phyloP scores from a whole-genome alignment of 35 echinoderm and acorn worm genomes.

The Holothuria glaberrima region DNA sequence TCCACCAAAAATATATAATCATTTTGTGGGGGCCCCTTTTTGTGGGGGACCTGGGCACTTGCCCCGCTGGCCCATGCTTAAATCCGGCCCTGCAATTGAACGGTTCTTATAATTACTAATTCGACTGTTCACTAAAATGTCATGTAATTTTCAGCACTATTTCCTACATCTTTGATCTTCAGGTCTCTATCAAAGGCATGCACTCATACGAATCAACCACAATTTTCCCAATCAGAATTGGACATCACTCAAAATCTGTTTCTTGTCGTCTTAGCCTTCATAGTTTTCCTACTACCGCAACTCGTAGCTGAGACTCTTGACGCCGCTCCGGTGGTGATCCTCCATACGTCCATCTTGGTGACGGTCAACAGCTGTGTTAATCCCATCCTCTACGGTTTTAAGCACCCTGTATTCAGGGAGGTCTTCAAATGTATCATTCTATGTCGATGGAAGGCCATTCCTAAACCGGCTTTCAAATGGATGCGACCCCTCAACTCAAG shows the following conservation, averaged over 20 bases:
- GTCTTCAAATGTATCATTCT: background rate
- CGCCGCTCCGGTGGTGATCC: background rate
- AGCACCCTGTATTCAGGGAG: background rate
- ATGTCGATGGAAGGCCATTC: slow-evolving; percentile 3
- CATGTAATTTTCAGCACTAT: no score
- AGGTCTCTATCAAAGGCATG: no score
- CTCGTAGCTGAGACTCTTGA: background rate
- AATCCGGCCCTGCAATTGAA: no score
- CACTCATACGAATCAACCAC: no score
- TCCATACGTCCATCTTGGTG: slow-evolving; percentile 15
- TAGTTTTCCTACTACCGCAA: slow-evolving; percentile 50
- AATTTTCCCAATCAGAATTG: background rate
- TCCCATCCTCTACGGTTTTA: slow-evolving; percentile 20
- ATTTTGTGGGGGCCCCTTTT: no score
- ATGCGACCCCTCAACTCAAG: no score
- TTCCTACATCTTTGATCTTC: no score
- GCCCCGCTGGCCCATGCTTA: no score
- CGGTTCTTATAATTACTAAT: no score
- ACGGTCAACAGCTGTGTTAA: slow-evolving; percentile 2
- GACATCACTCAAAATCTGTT: slow-evolving; percentile 76
- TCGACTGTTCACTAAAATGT: no score
- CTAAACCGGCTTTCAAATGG: slow-evolving; percentile 18
- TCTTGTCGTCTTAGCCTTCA: slow-evolving; percentile 59
- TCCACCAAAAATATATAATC: no score
- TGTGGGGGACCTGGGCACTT: no score